Conservation (phyloP, 1,140 invertebrate species). For the Drosophila chauvacae region DNA sequence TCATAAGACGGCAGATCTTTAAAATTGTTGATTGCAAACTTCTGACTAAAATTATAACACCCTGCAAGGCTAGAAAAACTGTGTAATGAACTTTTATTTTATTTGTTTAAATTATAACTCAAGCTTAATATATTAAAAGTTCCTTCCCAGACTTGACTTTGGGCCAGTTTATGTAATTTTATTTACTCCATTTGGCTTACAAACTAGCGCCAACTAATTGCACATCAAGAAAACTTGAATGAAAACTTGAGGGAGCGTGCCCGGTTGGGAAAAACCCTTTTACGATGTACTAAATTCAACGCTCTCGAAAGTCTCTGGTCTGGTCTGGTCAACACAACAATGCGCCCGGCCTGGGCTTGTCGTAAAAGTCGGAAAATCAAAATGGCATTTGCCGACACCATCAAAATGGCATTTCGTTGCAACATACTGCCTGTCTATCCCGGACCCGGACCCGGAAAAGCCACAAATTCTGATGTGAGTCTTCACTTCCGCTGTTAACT, state of each 20-base stretch:
- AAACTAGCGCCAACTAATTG: constrained; percentile 38
- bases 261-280: constrained; percentile 59
- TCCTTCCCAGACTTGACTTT: background rate
- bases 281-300: constrained; percentile 67
- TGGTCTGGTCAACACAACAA: constrained; percentile 22
- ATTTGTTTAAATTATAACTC: background rate
- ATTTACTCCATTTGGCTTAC: background rate
- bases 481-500: constrained; percentile 38
- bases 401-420: constrained; percentile 43
- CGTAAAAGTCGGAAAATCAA: constrained; percentile 57
- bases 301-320: constrained; percentile 17
- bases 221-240: constrained; percentile 43
- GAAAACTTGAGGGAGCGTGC: constrained; percentile 33
- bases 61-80: too few relatives aligned
- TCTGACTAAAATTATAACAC: too few relatives aligned
- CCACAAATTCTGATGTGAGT: constrained; percentile 23
- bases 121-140: background rate
- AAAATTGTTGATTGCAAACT: too few relatives aligned
- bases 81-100: background rate
- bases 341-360: constrained; percentile 13
- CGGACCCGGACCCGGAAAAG: constrained; percentile 9
- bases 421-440: constrained; percentile 10
- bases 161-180: constrained; percentile 13
- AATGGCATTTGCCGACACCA: constrained; percentile 49
- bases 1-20: too few relatives aligned